Conservation (phyloP, 1,140 invertebrate genomes). For the Orchestia grillus region DNA sequence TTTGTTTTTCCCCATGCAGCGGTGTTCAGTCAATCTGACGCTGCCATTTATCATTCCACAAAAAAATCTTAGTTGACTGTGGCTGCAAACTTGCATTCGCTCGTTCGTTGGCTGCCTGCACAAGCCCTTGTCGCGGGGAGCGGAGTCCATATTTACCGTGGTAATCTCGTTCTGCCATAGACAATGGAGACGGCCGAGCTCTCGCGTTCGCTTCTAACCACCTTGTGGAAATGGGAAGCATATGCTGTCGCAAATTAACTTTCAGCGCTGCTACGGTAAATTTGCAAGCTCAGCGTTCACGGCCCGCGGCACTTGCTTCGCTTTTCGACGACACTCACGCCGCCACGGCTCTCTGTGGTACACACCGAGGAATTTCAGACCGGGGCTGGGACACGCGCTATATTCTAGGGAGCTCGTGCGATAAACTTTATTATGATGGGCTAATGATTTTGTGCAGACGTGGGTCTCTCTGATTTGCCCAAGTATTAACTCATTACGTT, state of each 20-base stretch:
- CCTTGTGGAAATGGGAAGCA: neutral
- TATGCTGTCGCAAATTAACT: neutral
- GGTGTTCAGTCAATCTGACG: neutral
- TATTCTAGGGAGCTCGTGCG: neutral
- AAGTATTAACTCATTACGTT: neutral
- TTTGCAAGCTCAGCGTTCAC: neutral
- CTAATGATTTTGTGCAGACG: neutral
- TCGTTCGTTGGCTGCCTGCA: neutral
- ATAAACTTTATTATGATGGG: neutral
- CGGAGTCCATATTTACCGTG: neutral
- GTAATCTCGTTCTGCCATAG: neutral
- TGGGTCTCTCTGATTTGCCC: neutral
- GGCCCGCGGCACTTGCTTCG: neutral
- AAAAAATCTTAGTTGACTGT: neutral
- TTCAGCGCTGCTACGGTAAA: neutral
- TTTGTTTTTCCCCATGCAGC: neutral
- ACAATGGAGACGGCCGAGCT: neutral
- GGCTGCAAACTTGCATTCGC: neutral
- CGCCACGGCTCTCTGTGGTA: neutral
- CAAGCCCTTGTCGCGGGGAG: neutral
- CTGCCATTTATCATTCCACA: neutral
- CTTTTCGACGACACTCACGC: neutral
- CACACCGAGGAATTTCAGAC: neutral
- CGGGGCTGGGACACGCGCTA: neutral
- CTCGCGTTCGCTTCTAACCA: neutral